Conservation (phyloP, 2,797 vertebrate species). For the Scarus forsteni region DNA sequence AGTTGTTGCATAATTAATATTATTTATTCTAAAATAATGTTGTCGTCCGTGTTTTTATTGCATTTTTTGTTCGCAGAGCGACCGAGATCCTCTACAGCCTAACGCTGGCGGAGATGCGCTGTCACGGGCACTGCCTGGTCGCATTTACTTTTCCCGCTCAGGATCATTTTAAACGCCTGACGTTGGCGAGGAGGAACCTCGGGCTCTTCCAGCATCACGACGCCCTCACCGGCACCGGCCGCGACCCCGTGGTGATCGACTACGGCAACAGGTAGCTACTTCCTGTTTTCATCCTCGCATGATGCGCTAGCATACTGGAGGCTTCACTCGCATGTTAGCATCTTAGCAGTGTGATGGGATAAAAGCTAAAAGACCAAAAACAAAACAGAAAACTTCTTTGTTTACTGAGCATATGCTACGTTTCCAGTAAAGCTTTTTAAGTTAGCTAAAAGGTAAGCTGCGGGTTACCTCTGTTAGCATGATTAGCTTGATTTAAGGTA, state of each 20-base stretch:
- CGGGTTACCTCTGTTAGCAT: neutral
- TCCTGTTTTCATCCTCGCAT: constrained; percentile 15
- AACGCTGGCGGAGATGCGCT: constrained; percentile 85
- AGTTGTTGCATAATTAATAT: no score
- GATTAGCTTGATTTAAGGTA: neutral
- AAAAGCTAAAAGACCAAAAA: no score
- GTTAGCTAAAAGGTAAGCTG: neutral
- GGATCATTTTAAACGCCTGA: constrained; percentile 84
- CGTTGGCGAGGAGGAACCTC: constrained; percentile 86
- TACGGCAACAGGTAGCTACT: constrained; percentile 90
- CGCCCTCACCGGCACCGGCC: constrained; percentile 91
- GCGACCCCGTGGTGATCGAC: constrained; percentile 92
- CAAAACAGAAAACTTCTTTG: no score
- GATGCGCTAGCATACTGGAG: no score
- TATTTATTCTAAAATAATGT: no score
- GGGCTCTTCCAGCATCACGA: constrained; percentile 96
- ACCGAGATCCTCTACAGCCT: constrained; percentile 93
- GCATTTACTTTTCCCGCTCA: no score
- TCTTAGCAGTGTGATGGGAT: no score
- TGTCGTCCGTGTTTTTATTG: neutral
- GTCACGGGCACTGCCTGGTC: no score
- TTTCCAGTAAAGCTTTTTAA: no score
- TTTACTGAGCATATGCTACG: no score
- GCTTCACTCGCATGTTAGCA: no score
- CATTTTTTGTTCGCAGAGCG: constrained; percentile 74